phyloP scores from a whole-genome alignment of 2,888 invertebrate species.

The Agrochola macilenta region DNA sequence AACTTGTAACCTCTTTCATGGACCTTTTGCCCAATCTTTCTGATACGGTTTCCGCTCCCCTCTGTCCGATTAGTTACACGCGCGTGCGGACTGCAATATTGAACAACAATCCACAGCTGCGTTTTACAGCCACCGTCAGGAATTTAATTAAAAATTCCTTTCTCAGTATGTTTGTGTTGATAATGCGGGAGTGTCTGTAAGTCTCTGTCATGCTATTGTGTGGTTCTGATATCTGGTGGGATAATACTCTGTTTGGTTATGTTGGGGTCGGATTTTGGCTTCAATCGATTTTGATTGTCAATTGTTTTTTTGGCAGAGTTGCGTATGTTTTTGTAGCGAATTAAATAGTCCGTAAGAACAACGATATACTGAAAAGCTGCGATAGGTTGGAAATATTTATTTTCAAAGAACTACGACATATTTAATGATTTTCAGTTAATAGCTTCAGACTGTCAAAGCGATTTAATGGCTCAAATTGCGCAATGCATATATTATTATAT shows the following conservation, averaged over 20 bases:
- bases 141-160: slow-evolving; percentile 76
- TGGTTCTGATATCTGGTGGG: slow-evolving; percentile 31
- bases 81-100: slow-evolving; percentile 55
- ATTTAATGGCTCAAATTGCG: too few species aligned
- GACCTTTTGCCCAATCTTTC: slow-evolving; percentile 13
- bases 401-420: too few species aligned
- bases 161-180: slow-evolving; percentile 55
- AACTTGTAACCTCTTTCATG: background rate
- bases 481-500: too few species aligned
- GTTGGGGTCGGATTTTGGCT: slow-evolving; percentile 29
- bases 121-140: slow-evolving; percentile 68
- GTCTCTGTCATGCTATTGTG: slow-evolving; percentile 33
- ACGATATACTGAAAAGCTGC: too few species aligned
- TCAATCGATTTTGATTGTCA: slow-evolving; percentile 3
- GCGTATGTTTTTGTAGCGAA: too few species aligned
- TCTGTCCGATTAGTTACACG: slow-evolving; percentile 73
- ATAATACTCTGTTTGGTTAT: slow-evolving; percentile 20
- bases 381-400: too few species aligned
- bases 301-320: background rate
- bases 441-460: too few species aligned
- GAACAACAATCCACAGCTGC: slow-evolving; percentile 75
- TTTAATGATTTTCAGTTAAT: too few species aligned
- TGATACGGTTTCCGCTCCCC: slow-evolving; percentile 18
- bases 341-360: too few species aligned
- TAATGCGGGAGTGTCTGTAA: slow-evolving; percentile 59